Base-by-base conservation (phyloP, 37 sponge, comb jelly and placozoan genomes). In the Ephydatia muelleri region DNA sequence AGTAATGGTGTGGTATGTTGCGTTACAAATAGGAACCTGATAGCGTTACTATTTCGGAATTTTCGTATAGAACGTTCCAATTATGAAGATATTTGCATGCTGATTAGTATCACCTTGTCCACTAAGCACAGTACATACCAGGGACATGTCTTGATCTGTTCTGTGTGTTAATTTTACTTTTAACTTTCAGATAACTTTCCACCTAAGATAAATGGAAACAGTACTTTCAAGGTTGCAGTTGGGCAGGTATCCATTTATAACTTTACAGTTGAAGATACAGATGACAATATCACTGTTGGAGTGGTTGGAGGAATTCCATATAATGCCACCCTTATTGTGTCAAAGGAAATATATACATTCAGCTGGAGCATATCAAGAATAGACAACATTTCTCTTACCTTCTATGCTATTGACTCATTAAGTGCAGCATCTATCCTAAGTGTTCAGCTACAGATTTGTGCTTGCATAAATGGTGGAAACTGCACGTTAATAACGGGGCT, bases 401-500 rank as follows among this genome's bases (percentile, higher is more conserved):
- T 91, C 49, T 32, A 35, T 25, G 92, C 92, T 30, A 38, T 27
- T 0, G 92, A 91, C 47, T 33, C 77, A 31, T 28, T 74, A 48
- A 34, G 66, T 73, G 88, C 83, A 22, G 48, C 57, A 25, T 75
- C 74, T 9, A 2, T 34, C 4, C 36, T 85, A 19, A 75, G 37
- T 49, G 83, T 83, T 21, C 65, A 38, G 31, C 68, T 91, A 8
- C 68, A 87, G 36, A 43, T 91, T n/a, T 91, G 91, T 77, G 78
- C 77, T 22, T 91, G 91, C 77, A 28, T 73, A 68, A 91, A 86
- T 77, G 75, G 75, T 38, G 90, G 90, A 5, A 79, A 79, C 70
- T 91, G 91, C 57, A 89, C 90, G 25, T 27, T 80, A 32, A 57
- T 80, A 28, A n/a, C n/a, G n/a, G 90, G 90, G 49, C 25, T 89